Evolutionary conservation across 2,113 vertebrate species (phyloP).

Genomic region (Xenopus laevis): DNA sequence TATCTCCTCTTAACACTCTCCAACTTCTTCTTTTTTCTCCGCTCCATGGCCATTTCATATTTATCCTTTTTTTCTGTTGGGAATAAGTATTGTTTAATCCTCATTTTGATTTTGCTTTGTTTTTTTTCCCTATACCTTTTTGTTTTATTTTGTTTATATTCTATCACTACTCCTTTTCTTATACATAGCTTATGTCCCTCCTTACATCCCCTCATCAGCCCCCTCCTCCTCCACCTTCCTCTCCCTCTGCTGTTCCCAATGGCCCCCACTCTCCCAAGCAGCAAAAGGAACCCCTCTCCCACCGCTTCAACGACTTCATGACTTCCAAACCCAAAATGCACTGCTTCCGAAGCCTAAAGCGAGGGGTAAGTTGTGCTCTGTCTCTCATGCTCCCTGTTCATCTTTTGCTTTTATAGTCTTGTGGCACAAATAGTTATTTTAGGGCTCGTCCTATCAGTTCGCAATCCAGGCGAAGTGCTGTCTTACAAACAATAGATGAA

Average conservation of each 20-base stretch:
- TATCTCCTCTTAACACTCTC: constrained; percentile 50
- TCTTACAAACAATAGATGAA: no score
- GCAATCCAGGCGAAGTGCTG: constrained; percentile 19
- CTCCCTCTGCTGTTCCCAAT: constrained; percentile 96
- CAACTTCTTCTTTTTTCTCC: constrained; percentile 18
- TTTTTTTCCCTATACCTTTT: constrained; percentile 84
- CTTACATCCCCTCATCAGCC: constrained; percentile 97
- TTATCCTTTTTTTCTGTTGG: constrained; percentile 50
- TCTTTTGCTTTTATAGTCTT: constrained; percentile 50
- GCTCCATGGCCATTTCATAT: constrained; percentile 35
- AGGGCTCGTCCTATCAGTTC: constrained; percentile 48
- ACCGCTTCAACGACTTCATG: constrained; percentile 99
- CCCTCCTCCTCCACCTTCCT: constrained; percentile 92
- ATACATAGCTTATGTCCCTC: constrained; percentile 98
- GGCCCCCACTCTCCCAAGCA: constrained; percentile 99
- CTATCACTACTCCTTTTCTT: constrained; percentile 73
- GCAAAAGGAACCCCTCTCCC: constrained; percentile 98
- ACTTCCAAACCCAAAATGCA: constrained; percentile 99
- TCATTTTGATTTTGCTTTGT: constrained; percentile 48
- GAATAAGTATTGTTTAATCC: constrained; percentile 49
- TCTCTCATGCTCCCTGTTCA: constrained; percentile 53
- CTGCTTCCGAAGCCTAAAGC: constrained; percentile 98
- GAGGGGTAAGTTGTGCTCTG: constrained; percentile 91
- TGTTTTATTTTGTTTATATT: constrained; percentile 75
- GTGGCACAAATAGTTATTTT: constrained; percentile 54